A percentile compares a stretch with the other conserved stretches of the same genome.
Evolutionary conservation across 2,888 invertebrate genomes (phyloP).

Genomic region (Schizotus pectinicornis): DNA sequence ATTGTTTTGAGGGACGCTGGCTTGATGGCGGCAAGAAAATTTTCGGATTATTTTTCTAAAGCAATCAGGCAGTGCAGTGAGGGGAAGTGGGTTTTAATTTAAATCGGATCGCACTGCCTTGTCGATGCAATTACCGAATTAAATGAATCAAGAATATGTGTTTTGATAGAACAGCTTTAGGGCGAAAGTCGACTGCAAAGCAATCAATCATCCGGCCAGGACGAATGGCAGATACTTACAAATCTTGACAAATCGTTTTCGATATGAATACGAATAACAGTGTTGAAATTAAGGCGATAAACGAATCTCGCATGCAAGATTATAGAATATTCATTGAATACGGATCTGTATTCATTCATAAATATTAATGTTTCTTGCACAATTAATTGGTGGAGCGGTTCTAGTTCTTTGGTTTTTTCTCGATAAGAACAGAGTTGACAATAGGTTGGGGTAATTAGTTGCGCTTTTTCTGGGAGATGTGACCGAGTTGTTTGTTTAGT

Average conservation of each 20-base stretch:
- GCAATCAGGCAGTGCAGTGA: background rate
- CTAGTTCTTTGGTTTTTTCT: background rate
- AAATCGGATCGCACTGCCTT: slow-evolving; percentile 26
- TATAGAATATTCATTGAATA: slow-evolving; percentile 19
- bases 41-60: too few species aligned
- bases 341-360: slow-evolving; percentile 17
- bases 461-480: too few species aligned
- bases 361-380: slow-evolving; percentile 18
- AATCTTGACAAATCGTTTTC: slow-evolving; percentile 59
- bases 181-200: slow-evolving; percentile 52
- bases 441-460: too few species aligned
- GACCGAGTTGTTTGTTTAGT: too few species aligned
- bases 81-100: slow-evolving; percentile 28
- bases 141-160: slow-evolving; percentile 51
- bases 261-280: slow-evolving; percentile 51
- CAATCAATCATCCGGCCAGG: slow-evolving; percentile 55
- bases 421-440: too few species aligned
- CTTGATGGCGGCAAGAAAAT: too few species aligned
- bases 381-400: background rate
- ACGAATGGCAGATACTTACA: slow-evolving; percentile 53
- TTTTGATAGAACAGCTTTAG: slow-evolving; percentile 55
- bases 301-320: slow-evolving; percentile 21
- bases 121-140: slow-evolving; percentile 52
- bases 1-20: too few species aligned
- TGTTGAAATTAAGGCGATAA: slow-evolving; percentile 30